phyloP scores from a whole-genome alignment of 2,797 vertebrate genomes.

The Centropyge bicolor region DNA sequence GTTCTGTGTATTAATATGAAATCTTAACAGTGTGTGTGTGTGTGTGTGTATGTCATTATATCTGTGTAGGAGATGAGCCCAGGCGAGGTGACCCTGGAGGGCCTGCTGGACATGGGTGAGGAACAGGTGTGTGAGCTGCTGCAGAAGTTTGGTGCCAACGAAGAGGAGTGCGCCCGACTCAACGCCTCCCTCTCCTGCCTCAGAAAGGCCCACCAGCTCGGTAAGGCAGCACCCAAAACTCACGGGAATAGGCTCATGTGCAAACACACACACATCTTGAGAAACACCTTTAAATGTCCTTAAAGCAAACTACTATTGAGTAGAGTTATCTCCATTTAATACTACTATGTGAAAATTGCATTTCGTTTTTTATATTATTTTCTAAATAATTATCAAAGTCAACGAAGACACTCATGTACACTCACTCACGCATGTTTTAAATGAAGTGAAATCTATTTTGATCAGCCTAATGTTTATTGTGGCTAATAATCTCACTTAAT shows the following conservation, averaged over 20 bases:
- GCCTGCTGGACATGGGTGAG: conserved; percentile 93
- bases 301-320: not conserved
- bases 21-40: not conserved
- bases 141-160: conserved; percentile 94
- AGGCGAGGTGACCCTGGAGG: conserved; percentile 92
- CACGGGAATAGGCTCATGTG: not conserved
- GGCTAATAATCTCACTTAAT: not conserved
- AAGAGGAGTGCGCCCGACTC: conserved; percentile 94
- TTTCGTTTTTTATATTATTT: not conserved
- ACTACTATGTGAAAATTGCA: not conserved
- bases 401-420: too few relatives aligned
- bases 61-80: conserved; percentile 89
- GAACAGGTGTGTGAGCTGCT: conserved; percentile 93
- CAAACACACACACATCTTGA: not conserved
- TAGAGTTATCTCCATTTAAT: not conserved
- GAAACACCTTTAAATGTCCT: not conserved
- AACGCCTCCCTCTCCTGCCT: conserved; percentile 97
- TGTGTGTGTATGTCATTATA: not conserved
- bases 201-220: conserved; percentile 92
- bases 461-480: not conserved
- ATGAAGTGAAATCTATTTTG: not conserved
- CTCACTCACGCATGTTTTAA: too few relatives aligned
- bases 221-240: conserved; percentile 78
- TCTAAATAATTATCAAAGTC: too few relatives aligned
- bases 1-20: not conserved